These are phyloP conservation scores for Spizella passerina DNA, from an alignment of 2,797 vertebrate genomes.

Conservation along the genomic window DNA sequence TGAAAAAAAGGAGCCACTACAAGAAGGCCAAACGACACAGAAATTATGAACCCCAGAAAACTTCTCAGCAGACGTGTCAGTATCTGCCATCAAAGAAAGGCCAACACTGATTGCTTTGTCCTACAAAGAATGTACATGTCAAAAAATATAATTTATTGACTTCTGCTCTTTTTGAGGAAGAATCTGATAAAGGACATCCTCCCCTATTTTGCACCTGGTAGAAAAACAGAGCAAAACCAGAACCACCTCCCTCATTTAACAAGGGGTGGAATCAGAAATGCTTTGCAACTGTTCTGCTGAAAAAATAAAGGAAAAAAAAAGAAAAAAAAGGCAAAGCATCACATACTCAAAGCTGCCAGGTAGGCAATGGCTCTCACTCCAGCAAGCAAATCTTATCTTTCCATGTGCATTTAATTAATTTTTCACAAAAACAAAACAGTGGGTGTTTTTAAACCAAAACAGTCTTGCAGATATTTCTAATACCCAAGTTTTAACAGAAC, in stretches of 20 bases:
- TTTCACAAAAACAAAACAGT: background rate
- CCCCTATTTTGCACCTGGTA: background rate
- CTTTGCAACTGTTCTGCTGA: background rate
- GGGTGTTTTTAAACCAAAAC: background rate
- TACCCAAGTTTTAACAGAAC: background rate
- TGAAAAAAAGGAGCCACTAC: background rate
- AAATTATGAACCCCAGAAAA: background rate
- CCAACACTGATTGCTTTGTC: background rate
- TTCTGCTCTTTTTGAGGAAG: background rate
- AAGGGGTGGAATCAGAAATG: background rate
- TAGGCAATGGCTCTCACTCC: background rate
- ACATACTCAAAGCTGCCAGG: background rate
- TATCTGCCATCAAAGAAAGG: background rate
- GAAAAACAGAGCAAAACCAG: background rate
- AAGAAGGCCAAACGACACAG: background rate
- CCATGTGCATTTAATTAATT: background rate
- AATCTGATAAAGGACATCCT: background rate
- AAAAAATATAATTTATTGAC: background rate
- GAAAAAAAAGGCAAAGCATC: background rate
- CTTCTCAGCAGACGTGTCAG: rapidly evolving
- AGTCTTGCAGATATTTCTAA: background rate
- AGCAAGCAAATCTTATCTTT: background rate
- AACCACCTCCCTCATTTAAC: background rate
- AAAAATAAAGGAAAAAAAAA: no score
- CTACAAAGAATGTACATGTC: background rate